Conservation (phyloP, 2,888 invertebrate species). For the Heliconius ethilla region DNA sequence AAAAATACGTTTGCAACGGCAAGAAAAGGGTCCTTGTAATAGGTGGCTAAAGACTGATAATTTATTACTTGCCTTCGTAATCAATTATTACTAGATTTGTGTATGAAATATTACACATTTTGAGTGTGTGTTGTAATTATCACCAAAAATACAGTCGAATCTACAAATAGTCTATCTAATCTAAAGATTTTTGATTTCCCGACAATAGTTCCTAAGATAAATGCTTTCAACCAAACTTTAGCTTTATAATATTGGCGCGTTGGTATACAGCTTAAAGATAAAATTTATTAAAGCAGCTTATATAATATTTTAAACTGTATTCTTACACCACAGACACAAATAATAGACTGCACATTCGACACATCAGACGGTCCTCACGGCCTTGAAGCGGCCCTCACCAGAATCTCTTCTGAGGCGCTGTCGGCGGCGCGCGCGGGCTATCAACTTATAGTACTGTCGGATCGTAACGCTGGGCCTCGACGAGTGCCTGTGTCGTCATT, state of each 20-base stretch:
- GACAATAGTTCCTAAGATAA: too few species aligned
- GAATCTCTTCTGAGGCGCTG: constrained; percentile 90
- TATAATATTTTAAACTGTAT: background rate
- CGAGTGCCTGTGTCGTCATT: constrained; percentile 90
- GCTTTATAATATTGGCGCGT: background rate
- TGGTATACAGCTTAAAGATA: background rate
- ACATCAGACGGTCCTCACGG: constrained; percentile 88
- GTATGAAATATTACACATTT: too few species aligned
- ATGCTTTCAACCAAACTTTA: too few species aligned
- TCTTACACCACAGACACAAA: constrained; percentile 80
- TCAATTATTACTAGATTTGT: too few species aligned
- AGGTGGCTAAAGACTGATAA: too few species aligned
- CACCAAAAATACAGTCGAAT: too few species aligned
- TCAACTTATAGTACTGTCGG: constrained; percentile 94
- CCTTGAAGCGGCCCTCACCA: constrained; percentile 89
- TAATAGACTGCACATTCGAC: constrained; percentile 95
- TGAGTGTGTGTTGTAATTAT: too few species aligned
- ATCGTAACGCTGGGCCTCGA: constrained; percentile 84
- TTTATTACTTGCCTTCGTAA: too few species aligned
- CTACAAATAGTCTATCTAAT: too few species aligned
- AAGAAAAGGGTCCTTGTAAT: too few species aligned
- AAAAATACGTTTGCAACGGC: too few species aligned
- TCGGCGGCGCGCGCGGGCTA: constrained; percentile 89
- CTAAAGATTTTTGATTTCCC: too few species aligned
- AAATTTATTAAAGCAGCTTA: background rate